Evolutionary conservation across 2,797 vertebrate genomes (phyloP), one percentile per base, ranked within the genome.

Genomic region (Microctenopoma lineatum): DNA sequence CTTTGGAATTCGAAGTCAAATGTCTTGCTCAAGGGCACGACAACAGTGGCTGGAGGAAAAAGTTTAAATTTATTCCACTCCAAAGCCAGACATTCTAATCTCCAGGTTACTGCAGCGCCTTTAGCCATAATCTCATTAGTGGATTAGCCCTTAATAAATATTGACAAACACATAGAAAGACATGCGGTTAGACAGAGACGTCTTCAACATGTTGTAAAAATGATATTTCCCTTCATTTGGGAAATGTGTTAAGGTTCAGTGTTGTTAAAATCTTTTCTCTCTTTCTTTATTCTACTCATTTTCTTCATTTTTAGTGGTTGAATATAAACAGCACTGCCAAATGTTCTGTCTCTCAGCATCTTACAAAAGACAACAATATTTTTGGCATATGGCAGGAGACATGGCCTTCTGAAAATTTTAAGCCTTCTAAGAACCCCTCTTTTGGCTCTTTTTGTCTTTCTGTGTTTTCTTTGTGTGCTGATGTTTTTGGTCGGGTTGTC

Each of bases 341-440:
- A 75, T 62, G 21, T 29, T 58, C 36, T 56, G 25, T 57, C 27
- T 42, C 32, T 69, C 4, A 34, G 27, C 44, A 50, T 67, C 29
- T 58, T 54, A 47, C 67, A 41, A 80, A 72, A 75, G 36, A 78
- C 44, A 80, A 57, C 55, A 83, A 46, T 73, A 65, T 74, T 63
- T 69, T 34, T 46, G 46, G 59, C 66, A 50, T 59, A 61, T 54
- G 77, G 79, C 70, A 79, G 34, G 48, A 39, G 50, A 38, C 60
- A 75, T 80, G 65, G 52, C 79, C 63, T 84, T 84, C 69, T 77
- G 58, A 68, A 65, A 65, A n/a, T 55, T 62, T 52, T 68, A 84
- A 86, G 77, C 47, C 63, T 69, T 61, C 21, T 44, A 54, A 76
- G 59, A 55, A 54, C 56, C 36, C 41, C 1, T 26, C 18, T 54